Evolutionary conservation across 2,113 vertebrate species (phyloP).

Genomic region (Platanista minor): DNA sequence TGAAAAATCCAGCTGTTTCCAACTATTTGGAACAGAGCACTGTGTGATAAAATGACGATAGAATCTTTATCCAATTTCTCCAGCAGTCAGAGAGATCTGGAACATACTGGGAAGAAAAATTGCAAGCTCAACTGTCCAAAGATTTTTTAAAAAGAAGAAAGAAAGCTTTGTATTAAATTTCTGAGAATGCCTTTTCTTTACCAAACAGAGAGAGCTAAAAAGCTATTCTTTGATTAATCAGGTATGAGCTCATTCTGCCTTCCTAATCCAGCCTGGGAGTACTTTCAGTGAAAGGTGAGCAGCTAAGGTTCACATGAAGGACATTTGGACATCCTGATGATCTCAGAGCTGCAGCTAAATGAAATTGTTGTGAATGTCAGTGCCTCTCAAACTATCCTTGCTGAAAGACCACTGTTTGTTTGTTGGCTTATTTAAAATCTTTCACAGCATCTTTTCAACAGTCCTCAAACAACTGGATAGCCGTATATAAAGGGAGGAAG

Average conservation of each 20-base stretch:
- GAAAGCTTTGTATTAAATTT: slow-evolving; percentile 52
- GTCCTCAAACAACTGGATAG: neutral
- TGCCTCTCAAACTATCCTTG: neutral
- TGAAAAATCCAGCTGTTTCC: slow-evolving; percentile 76
- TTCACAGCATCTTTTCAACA: neutral
- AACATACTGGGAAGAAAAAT: slow-evolving; percentile 51
- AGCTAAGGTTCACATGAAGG: neutral
- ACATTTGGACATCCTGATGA: neutral
- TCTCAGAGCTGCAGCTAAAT: neutral
- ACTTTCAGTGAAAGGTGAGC: slow-evolving; percentile 6
- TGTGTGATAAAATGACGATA: slow-evolving; percentile 66
- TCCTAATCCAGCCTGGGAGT: slow-evolving; percentile 53
- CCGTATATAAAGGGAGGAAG: neutral
- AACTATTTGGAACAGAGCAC: slow-evolving; percentile 63
- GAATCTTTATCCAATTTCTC: slow-evolving; percentile 57
- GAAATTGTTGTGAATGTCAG: neutral
- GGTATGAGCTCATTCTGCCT: slow-evolving; percentile 64
- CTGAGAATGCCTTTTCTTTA: slow-evolving; percentile 60
- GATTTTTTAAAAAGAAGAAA: slow-evolving; percentile 40
- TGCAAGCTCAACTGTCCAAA: slow-evolving; percentile 53
- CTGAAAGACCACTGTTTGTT: neutral
- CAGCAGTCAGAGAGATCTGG: slow-evolving; percentile 57
- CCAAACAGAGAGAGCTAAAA: slow-evolving; percentile 57
- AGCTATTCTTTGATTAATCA: slow-evolving; percentile 59
- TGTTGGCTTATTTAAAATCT: neutral